Base-by-base conservation (phyloP, 2,888 invertebrate species). In the Spodoptera picta region DNA sequence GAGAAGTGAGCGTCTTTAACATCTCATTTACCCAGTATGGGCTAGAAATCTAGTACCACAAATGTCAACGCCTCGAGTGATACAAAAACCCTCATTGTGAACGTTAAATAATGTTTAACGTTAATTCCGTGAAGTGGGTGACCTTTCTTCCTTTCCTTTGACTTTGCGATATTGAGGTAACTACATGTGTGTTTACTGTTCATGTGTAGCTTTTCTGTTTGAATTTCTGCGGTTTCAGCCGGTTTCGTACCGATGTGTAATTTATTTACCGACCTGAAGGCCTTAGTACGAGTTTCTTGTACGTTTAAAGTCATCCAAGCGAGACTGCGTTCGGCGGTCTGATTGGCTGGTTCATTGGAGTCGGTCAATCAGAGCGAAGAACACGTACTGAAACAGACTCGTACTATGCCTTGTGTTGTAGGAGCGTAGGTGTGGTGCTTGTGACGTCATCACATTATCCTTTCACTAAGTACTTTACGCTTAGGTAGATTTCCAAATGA, bases 181-280 rank as follows among this genome's bases (percentile, higher is more conserved):
- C 51, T 45, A 23, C 57, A 49, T 50, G 9, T 14, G 5, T 54
- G 46, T 63, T 63, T 52, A 51, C 31, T 47, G 50, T 47, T 52
- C 31, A 14, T 46, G 24, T 23, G n/a, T 43, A 41, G 44, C 42
- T 45, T 46, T 61, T 51, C 48, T 51, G 45, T 60, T 58, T 48
- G 50, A 60, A 60, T 48, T 49, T 45, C 48, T 56, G 60, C 10
- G 68, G 65, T 66, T 68, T 67, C 55, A 61, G 58, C 31, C 42
- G 51, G 49, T 36, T 48, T 47, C 46, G 59, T 60, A 58, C 55
- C 65, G 49, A 62, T 61, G 53, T 49, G 73, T 75, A 75, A 83
- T 81, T 79, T 82, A 81, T 83, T 80, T 80, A 75, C 75, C 48
- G 69, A 73, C 83, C 78, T 80, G 19, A 19, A 2, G 19, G 19